A percentile compares a stretch with the other conserved stretches of the same genome.
Conservation (phyloP, 2,888 invertebrate genomes). For the Mayetiola destructor region DNA sequence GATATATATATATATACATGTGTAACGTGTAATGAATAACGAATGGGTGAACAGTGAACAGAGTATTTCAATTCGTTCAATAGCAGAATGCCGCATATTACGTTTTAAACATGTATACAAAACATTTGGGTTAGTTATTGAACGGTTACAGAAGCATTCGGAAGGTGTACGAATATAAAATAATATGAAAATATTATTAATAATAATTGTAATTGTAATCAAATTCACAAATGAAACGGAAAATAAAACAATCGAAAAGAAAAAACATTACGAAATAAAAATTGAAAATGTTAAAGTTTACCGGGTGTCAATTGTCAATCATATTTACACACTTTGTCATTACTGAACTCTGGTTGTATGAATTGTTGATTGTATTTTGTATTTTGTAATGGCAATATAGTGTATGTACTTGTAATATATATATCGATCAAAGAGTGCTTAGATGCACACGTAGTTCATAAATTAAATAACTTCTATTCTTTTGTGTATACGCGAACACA, state of each 20-base stretch:
- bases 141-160: conserved; percentile 4
- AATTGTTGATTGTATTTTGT: neutral
- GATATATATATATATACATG: neutral
- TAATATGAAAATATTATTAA: too few relatives aligned
- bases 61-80: neutral
- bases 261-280: neutral
- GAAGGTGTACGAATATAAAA: conserved; percentile 5
- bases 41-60: too few relatives aligned
- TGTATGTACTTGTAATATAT: neutral
- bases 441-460: neutral
- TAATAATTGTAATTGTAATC: too few relatives aligned
- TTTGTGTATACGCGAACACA: too few relatives aligned
- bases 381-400: neutral
- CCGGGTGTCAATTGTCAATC: neutral
- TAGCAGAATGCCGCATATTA: neutral
- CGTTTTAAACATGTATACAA: neutral
- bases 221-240: too few relatives aligned
- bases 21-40: conserved; percentile 7
- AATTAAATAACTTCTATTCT: too few relatives aligned
- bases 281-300: conserved; percentile 11
- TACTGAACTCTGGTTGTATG: neutral
- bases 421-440: neutral
- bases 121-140: conserved; percentile 1
- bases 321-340: conserved; percentile 3
- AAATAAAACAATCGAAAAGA: neutral